Evolutionary conservation across 2,113 vertebrate genomes (phyloP), one percentile per base, ranked within the genome.

Genomic region (Pheucticus melanocephalus): DNA sequence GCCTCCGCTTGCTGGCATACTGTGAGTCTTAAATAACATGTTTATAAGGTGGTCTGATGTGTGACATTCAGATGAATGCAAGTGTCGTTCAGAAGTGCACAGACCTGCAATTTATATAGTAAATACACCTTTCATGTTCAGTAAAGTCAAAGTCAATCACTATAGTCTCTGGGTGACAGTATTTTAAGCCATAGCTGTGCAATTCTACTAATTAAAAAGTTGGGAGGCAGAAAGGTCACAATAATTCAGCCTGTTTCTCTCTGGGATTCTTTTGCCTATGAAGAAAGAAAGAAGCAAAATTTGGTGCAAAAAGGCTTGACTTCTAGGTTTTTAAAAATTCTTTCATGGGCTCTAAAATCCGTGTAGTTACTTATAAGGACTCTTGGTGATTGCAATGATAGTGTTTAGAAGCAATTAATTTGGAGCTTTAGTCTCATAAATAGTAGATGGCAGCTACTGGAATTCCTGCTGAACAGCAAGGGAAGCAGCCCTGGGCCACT

Each of bases 191-290:
- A 31, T 78, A 75, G 51, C 71, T 51, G 10, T 48, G 28, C 27
- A 60, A 57, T 72, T 87, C 72, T 86, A 15, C n/a, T 57, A 91
- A 85, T 82, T 82, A 90, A 92, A 86, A 95, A 77, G 76, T 15
- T 86, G 23, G 3, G 33, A 90, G 54, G 39, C 65, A 48, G 47
- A 64, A 90, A 88, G 79, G 64, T 93, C 54, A 16, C 35, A 45
- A 25, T 66, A 86, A 75, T 60, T 91, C 39, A 68, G 27, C n/a
- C 10, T 70, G 19, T 50, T 35, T 83, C 35, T 59, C 73, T 61
- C 25, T 50, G 40, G 57, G 82, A 80, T 69, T 37, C 27, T 75
- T 92, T 60, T 63, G n/a, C 12, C 25, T 75, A 25, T 47, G 42
- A 22, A 79, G 84, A 84, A 54, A 51, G 33, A 65, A 76, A 20